phyloP scores from a whole-genome alignment of 2,113 vertebrate species.

The Calidris pugnax region DNA sequence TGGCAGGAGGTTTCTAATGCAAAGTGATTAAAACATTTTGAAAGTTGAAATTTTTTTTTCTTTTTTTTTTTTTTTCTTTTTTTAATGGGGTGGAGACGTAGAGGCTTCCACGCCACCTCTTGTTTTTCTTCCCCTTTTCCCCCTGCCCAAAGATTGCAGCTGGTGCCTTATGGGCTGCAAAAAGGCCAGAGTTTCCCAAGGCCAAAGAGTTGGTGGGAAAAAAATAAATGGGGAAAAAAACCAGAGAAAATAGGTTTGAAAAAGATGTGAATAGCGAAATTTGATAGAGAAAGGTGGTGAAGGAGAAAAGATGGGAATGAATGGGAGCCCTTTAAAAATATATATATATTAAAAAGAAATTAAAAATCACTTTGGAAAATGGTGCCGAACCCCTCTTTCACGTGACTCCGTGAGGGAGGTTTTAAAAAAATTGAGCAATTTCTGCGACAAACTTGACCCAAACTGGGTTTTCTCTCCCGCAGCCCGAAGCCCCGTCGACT shows the following conservation, averaged over 20 bases:
- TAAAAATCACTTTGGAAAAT: not conserved
- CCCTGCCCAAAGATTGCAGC: not conserved
- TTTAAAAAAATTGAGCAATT: not conserved
- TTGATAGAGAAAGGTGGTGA: too few relatives aligned
- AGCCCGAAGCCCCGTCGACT: not conserved
- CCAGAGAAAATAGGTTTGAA: not conserved
- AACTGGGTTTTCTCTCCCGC: not conserved
- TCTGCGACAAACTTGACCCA: not conserved
- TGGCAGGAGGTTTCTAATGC: not conserved
- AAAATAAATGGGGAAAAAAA: not conserved
- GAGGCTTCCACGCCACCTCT: rapidly evolving
- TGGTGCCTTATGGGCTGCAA: not conserved
- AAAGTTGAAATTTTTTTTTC: not conserved
- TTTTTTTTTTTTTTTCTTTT: not conserved
- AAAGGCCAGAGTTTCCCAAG: not conserved
- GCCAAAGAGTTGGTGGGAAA: not conserved
- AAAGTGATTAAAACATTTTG: not conserved
- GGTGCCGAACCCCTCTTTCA: not conserved
- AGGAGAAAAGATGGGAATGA: not conserved
- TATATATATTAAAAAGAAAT: not conserved
- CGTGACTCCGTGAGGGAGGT: not conserved
- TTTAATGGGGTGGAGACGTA: not conserved
- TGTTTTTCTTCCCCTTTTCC: not conserved
- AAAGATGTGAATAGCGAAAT: rapidly evolving
- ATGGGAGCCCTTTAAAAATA: not conserved